Evolutionary conservation across 1,140 invertebrate genomes (phyloP).

Genomic region (Spodoptera frugiperda): DNA sequence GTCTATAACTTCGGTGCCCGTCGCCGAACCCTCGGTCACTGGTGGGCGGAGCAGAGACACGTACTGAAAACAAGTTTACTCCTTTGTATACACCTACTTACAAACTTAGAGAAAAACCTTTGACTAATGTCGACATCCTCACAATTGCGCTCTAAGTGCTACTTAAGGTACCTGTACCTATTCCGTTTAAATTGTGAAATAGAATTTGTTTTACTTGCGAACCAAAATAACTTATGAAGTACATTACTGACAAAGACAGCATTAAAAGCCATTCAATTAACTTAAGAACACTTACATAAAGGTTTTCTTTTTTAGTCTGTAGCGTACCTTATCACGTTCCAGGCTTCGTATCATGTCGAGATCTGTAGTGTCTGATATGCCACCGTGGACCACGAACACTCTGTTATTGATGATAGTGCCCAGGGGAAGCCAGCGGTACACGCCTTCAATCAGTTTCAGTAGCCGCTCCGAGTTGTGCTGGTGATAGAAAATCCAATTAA

Average conservation of each 20-base stretch:
- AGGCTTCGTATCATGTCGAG: constrained; percentile 91
- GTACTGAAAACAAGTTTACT: constrained; percentile 88
- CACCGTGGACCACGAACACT: constrained; percentile 95
- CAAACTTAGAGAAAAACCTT: neutral
- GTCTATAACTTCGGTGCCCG: constrained; percentile 88
- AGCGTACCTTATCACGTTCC: constrained; percentile 91
- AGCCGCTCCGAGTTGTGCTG: constrained; percentile 92
- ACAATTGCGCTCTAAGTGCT: no score
- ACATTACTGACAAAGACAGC: no score
- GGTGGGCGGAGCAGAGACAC: constrained; percentile 93
- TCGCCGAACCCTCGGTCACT: constrained; percentile 87
- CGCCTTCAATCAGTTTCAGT: constrained; percentile 92
- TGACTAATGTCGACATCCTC: no score
- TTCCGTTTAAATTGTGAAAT: no score
- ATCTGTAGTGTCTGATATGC: constrained; percentile 94
- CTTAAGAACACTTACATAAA: neutral
- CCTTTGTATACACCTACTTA: neutral
- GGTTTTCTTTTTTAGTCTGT: neutral
- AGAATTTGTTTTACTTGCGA: no score
- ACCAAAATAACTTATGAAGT: no score
- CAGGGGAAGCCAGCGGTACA: constrained; percentile 96
- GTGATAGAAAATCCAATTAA: constrained; percentile 7
- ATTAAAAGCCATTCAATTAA: neutral
- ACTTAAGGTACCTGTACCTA: no score
- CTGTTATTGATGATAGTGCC: constrained; percentile 95